phyloP scores from a whole-genome alignment of 2,797 vertebrate genomes.

The Podarcis siculus region DNA sequence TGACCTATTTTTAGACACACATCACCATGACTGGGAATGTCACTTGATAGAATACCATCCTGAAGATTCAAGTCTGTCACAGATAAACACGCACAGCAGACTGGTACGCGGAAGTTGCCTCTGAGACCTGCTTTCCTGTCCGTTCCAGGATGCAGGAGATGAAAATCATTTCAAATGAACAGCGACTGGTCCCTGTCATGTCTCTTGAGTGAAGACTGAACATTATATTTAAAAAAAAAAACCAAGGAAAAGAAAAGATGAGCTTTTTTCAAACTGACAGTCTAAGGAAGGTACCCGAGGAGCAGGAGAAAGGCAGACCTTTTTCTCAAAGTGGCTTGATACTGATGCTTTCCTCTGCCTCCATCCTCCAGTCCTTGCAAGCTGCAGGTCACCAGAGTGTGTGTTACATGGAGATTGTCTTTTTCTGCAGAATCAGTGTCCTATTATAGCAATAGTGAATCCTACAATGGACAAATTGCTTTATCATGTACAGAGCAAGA shows the following conservation, averaged over 20 bases:
- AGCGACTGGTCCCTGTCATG: conserved; percentile 77
- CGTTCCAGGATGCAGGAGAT: conserved; percentile 69
- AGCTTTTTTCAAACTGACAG: conserved; percentile 60
- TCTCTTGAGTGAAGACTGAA: conserved; percentile 57
- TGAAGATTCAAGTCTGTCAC: conserved; percentile 74
- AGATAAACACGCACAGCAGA: conserved; percentile 69
- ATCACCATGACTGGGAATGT: conserved; percentile 71
- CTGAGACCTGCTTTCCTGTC: conserved; percentile 77
- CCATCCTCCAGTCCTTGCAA: conserved; percentile 14
- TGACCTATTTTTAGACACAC: conserved; percentile 72
- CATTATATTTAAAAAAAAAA: conserved; percentile 29
- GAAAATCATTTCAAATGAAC: conserved; percentile 77
- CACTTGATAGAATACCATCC: conserved; percentile 76
- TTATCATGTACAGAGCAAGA: conserved; percentile 58
- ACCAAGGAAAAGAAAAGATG: not conserved
- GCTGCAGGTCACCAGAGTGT: not conserved
- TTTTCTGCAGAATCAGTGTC: conserved; percentile 58
- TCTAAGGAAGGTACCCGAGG: conserved; percentile 35
- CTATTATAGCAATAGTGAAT: conserved; percentile 56
- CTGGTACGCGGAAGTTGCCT: conserved; percentile 76
- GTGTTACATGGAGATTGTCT: not conserved
- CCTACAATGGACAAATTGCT: conserved; percentile 50
- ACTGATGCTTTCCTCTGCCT: not conserved
- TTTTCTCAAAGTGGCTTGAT: not conserved
- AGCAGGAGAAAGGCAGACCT: conserved; percentile 11